Conservation (phyloP, 2,797 vertebrate species). For the Tadarida brasiliensis region DNA sequence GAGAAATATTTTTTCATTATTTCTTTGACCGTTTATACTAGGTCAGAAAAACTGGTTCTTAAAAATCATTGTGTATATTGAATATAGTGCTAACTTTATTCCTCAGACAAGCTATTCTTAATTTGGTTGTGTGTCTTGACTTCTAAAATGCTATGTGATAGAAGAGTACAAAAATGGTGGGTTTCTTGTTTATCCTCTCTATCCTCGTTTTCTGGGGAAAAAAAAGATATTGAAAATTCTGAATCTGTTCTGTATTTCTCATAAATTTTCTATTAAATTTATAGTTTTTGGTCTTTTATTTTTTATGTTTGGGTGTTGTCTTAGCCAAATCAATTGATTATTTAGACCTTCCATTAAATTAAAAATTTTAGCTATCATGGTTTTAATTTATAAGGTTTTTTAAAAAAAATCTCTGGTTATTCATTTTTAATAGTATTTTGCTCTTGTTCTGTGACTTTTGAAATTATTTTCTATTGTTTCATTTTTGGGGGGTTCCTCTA, state of each 20-base stretch:
- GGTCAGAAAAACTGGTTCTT: slow-evolving; percentile 19
- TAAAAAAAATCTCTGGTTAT: neutral
- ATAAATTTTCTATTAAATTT: neutral
- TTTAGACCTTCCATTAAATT: neutral
- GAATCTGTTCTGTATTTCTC: neutral
- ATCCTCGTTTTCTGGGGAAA: neutral
- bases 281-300: neutral
- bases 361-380: neutral
- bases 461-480: neutral
- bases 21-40: neutral
- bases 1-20: neutral
- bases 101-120: neutral
- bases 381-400: slow-evolving; percentile 11
- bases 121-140: neutral
- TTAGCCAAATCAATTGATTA: neutral
- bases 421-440: neutral
- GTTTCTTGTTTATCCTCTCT: neutral
- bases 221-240: neutral
- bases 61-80: neutral
- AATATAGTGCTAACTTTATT: neutral
- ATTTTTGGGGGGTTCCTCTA: neutral
- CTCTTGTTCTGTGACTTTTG: neutral
- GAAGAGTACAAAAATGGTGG: neutral
- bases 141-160: neutral
- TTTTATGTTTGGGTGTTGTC: neutral